phyloP scores from a whole-genome alignment of 2,888 invertebrate species.

The Heliothis peltigera region DNA sequence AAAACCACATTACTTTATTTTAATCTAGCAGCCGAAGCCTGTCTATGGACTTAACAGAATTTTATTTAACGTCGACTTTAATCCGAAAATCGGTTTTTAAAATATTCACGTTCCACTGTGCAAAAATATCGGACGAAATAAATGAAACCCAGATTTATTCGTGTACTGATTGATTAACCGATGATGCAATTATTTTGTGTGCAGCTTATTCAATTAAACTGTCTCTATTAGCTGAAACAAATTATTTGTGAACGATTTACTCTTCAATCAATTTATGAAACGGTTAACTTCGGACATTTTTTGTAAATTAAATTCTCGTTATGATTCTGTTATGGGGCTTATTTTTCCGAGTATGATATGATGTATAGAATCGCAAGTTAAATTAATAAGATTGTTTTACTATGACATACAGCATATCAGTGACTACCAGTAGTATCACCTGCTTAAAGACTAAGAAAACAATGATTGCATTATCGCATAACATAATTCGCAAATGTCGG shows the following conservation, averaged over 20 bases:
- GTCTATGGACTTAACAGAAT: not conserved
- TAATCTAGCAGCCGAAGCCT: constrained; percentile 13
- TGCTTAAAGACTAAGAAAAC: too few relatives aligned
- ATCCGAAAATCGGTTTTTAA: constrained; percentile 20
- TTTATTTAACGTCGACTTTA: constrained; percentile 26
- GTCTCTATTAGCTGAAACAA: constrained; percentile 47
- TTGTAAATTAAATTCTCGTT: not conserved
- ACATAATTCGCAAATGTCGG: too few relatives aligned
- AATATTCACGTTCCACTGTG: constrained; percentile 36
- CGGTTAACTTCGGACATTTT: constrained; percentile 7
- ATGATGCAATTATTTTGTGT: constrained; percentile 67
- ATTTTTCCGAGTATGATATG: not conserved
- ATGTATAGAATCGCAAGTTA: too few relatives aligned
- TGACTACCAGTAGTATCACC: too few relatives aligned
- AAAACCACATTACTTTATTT: constrained; percentile 10
- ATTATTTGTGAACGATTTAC: constrained; percentile 55
- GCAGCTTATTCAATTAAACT: constrained; percentile 63
- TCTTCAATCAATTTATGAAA: constrained; percentile 17
- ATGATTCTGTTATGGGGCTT: not conserved
- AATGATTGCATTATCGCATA: too few relatives aligned
- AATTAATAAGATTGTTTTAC: too few relatives aligned
- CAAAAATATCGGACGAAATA: constrained; percentile 42
- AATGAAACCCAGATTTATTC: constrained; percentile 60
- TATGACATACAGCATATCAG: too few relatives aligned
- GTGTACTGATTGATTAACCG: constrained; percentile 63